Evolutionary conservation across 2,888 invertebrate genomes (phyloP), one percentile per base, ranked within the genome.

Genomic region (Halictus quadricinctus): DNA sequence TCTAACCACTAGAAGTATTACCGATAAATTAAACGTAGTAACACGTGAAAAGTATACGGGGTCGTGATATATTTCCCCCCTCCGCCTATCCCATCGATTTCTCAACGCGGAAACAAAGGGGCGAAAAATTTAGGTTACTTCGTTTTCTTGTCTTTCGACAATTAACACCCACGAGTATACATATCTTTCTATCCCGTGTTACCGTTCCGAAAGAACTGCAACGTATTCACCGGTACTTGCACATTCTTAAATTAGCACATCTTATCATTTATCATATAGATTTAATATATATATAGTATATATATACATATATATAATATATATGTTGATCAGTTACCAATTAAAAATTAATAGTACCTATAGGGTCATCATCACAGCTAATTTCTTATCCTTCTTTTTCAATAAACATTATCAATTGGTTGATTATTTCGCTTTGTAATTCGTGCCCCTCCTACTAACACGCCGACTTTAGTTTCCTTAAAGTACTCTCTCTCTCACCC

Each of bases 331-430:
- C 83, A 86, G 76, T 88, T 89, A 87, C 87, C 83, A 80, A 88
- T 92, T 93, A 93, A 93, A 93, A 93, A 91, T 93, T 91, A 93
- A 91, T 93, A 93, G 93, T 93, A 93, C 92, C 92, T 93, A 93
- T 92, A 91, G 91, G 88, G 89, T 91, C 90, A 91, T 93, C 94
- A 94, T 94, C 94, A 94, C 94, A 94, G 94, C 92, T 93, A 94
- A 94, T 93, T 92, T 89, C 87, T 83, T 83, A 80, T 84, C 76
- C 15, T 84, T 66, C 87, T 79, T 87, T 84, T 80, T 69, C 72
- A 81, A 79, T 43, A 70, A 78, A 83, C 82, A 78, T 85, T 80
- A 87, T 87, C 78, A 76, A 88, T 88, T 81, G 83, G 83, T 86
- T 86, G 76, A 84, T 86, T 81, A 79, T 72, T 80, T 72, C 69